Conservation (phyloP, 2,113 vertebrate species). For the Apaloderma vittatum region DNA sequence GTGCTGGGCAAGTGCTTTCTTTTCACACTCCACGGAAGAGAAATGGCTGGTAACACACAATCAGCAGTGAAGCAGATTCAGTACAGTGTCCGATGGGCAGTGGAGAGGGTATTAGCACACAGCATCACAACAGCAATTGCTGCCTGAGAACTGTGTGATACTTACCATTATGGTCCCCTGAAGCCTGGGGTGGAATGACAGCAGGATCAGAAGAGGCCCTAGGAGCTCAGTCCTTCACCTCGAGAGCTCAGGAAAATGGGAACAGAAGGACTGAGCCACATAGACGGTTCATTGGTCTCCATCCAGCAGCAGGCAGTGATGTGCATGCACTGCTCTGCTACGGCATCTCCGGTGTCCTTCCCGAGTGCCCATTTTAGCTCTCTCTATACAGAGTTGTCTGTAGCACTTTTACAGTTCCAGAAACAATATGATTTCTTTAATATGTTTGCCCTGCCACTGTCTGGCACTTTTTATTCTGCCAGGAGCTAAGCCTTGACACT, state of each 20-base stretch:
- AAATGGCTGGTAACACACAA: background rate
- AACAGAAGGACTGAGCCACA: background rate
- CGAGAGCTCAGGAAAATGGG: background rate
- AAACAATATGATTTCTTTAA: constrained; percentile 44
- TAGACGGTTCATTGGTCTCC: background rate
- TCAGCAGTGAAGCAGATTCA: background rate
- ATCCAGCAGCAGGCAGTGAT: background rate
- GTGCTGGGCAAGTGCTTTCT: background rate
- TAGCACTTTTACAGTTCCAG: background rate
- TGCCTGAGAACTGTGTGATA: background rate
- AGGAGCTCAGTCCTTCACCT: background rate
- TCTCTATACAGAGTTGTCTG: background rate
- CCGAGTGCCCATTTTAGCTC: background rate
- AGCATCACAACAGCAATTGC: background rate
- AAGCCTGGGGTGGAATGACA: background rate
- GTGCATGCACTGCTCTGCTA: background rate
- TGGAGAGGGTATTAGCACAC: background rate
- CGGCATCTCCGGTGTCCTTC: background rate
- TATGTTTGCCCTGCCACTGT: constrained; percentile 31
- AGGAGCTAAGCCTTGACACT: constrained; percentile 35
- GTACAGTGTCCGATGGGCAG: rapidly evolving
- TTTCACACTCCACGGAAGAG: background rate
- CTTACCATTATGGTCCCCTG: background rate
- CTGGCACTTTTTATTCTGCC: constrained; percentile 53
- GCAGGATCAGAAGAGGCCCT: background rate